Evolutionary conservation across 2,888 invertebrate species (phyloP).

Genomic region (Lutraria lutraria): DNA sequence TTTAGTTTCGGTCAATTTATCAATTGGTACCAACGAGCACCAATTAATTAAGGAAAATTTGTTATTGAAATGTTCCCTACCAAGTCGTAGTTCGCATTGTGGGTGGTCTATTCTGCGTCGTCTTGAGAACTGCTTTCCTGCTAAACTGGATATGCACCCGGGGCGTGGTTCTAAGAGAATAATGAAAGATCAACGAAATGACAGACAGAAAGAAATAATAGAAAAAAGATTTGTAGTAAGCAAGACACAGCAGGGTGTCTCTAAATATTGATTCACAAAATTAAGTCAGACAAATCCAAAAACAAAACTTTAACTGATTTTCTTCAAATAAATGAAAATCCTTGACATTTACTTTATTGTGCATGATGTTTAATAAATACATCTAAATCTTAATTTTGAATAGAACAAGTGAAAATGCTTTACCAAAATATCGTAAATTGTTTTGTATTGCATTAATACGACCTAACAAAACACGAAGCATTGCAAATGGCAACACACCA

Average conservation of each 20-base stretch:
- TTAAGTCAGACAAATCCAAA: not conserved
- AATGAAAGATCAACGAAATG: conserved; percentile 21
- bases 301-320: not conserved
- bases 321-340: too few relatives aligned
- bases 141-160: conserved; percentile 65
- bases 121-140: conserved; percentile 68
- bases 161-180: conserved; percentile 32
- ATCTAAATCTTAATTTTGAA: too few relatives aligned
- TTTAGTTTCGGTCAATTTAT: too few relatives aligned
- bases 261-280: conserved; percentile 13
- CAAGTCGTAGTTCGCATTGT: conserved; percentile 23
- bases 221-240: not conserved
- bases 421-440: too few relatives aligned
- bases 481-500: too few relatives aligned
- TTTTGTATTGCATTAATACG: too few relatives aligned
- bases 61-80: conserved; percentile 27
- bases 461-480: too few relatives aligned
- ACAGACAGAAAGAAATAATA: not conserved
- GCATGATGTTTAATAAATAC: too few relatives aligned
- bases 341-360: too few relatives aligned
- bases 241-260: conserved; percentile 4
- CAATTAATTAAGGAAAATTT: not conserved
- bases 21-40: too few relatives aligned
- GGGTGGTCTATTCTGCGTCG: conserved; percentile 64
- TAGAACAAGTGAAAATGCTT: too few relatives aligned